Base-by-base conservation (phyloP, 2,888 invertebrate species). In the Melolontha melolontha region DNA sequence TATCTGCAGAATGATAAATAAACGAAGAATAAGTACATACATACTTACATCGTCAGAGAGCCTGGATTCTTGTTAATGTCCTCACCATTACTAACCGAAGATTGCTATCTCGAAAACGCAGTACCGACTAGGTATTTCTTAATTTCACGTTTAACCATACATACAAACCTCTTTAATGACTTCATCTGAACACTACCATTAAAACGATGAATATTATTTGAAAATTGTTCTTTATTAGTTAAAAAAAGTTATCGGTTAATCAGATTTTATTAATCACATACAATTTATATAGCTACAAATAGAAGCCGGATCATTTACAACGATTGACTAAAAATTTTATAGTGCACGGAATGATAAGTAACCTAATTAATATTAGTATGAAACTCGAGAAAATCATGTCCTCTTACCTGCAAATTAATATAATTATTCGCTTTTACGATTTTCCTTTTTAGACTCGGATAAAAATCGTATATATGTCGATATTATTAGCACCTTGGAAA, bases 21-120 rank as follows among this genome's bases (percentile, higher is more conserved):
- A 49, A 17, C 40, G 1, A 1, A 41, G 41, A 55, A 55, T 6
- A 34, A 34, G 34, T 34, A 34, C 34, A 34, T 34, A 34, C 7
- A 8, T 34, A 34, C 34, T 40, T 40, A 55, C 41, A 55, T 50
- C 16, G 22, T 41, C 55, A 41, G 40, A 11, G 55, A 52, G 41
- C 14, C 41, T 10, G 55, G 55, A 40, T 41, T 55, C 55, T 55
- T 40, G 55, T 55, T 55, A 55, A 55, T 55, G 55, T 55, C 41
- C 17, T 55, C 55, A 40, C 41, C 55, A 55, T 55, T 55, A 55
- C 55, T 34, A 52, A 52, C 51, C 14, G 27, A 40, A 17, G 55
- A 55, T 55, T 41, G 16, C 41, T 55, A 55, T 55, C 55, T 41
- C 17, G 40, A 16, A 55, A 41, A 27, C 49, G 49, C 49, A 49